A percentile compares a stretch with the other conserved stretches of the same genome.
These are phyloP conservation scores for Python bivittatus DNA, from an alignment of 2,113 vertebrate genomes.

Conservation along the genomic window DNA sequence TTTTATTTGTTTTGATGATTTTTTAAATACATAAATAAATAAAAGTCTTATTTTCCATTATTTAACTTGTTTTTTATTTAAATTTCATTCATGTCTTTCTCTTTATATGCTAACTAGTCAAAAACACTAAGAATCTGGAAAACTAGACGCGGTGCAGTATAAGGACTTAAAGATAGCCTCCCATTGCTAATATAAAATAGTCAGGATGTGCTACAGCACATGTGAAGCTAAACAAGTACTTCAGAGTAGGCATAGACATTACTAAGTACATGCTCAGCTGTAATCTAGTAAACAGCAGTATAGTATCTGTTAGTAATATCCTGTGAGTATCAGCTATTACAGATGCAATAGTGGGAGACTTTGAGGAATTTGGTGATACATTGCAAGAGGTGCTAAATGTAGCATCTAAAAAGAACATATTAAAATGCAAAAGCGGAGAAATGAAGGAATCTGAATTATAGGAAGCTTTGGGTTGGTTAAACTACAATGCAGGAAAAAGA, in stretches of 20 bases:
- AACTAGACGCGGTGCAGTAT: background rate
- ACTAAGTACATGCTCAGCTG: background rate
- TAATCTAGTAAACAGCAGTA: background rate
- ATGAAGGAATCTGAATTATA: background rate
- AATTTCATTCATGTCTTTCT: background rate
- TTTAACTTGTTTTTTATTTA: background rate
- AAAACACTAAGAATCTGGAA: background rate
- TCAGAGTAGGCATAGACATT: background rate
- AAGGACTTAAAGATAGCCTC: background rate
- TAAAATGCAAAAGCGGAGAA: background rate
- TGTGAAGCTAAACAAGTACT: background rate
- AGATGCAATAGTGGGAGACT: background rate
- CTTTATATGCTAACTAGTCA: rapidly evolving
- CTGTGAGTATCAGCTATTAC: background rate
- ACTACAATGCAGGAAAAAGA: background rate
- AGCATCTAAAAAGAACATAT: background rate
- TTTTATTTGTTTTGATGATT: conserved; percentile 60
- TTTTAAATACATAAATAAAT: conserved; percentile 67
- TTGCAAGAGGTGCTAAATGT: background rate
- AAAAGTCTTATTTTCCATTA: conserved; percentile 71
- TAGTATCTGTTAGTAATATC: background rate
- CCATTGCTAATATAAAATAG: background rate
- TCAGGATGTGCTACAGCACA: background rate
- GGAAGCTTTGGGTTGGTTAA: background rate
- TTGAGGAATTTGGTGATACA: background rate